These are phyloP conservation scores for Callocephalon fimbriatum DNA, from an alignment of 2,113 vertebrate species.

Conservation along the genomic window DNA sequence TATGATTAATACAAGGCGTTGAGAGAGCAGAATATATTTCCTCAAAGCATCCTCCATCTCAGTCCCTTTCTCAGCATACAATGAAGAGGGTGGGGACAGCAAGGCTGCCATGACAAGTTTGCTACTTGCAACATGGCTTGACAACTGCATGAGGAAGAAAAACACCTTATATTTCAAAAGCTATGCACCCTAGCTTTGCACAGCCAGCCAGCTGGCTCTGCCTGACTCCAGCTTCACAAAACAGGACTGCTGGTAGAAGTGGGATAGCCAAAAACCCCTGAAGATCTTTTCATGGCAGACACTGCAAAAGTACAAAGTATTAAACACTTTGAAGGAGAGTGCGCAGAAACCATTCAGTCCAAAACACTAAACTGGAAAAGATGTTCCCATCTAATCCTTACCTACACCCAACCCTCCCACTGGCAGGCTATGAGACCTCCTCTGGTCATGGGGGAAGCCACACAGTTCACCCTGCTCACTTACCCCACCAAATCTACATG, in stretches of 20 bases:
- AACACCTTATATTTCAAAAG: not conserved
- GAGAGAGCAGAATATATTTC: not conserved
- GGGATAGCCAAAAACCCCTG: not conserved
- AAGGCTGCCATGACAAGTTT: not conserved
- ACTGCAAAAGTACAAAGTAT: not conserved
- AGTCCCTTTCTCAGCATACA: not conserved
- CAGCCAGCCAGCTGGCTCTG: not conserved
- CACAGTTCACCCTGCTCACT: not conserved
- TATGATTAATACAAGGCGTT: not conserved
- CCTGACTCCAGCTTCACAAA: not conserved
- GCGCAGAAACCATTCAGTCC: not conserved
- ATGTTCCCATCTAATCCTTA: not conserved
- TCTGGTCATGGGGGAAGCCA: not conserved
- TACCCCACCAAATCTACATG: not conserved
- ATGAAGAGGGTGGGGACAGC: not conserved
- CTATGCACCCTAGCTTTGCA: not conserved
- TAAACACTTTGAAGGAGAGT: not conserved
- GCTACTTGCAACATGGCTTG: not conserved
- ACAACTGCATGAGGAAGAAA: not conserved
- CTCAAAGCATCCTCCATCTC: not conserved
- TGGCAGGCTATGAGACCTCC: not conserved
- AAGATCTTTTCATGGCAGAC: not conserved
- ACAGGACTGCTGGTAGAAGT: fast-evolving
- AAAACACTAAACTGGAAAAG: not conserved
- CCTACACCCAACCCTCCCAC: not conserved